Conservation (phyloP, 2,888 invertebrate genomes). For the Silvanus unidentatus region DNA sequence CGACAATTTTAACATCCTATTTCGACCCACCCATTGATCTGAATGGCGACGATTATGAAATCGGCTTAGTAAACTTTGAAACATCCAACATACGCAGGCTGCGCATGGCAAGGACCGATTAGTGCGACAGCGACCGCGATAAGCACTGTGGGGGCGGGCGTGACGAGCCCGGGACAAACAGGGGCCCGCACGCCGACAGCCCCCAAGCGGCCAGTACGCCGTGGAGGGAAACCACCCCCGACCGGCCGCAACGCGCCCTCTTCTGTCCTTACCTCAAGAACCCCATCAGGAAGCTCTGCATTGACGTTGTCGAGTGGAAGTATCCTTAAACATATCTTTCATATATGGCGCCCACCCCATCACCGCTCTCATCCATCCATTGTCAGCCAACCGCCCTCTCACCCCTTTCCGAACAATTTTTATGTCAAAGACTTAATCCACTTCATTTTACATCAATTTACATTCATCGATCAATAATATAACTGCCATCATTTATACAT, state of each 20-base stretch:
- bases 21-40: too few species aligned
- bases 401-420: too few species aligned
- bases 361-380: too few species aligned
- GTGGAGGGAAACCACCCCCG: conserved; percentile 81
- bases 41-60: too few species aligned
- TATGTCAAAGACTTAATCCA: too few species aligned
- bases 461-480: too few species aligned
- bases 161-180: conserved; percentile 39
- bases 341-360: too few species aligned
- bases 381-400: too few species aligned
- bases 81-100: conserved; percentile 37
- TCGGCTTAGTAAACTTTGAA: too few species aligned
- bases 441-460: too few species aligned
- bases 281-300: conserved; percentile 91
- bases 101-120: conserved; percentile 43
- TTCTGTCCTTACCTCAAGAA: conserved; percentile 93
- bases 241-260: conserved; percentile 86
- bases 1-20: too few species aligned
- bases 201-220: conserved; percentile 62
- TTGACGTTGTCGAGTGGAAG: conserved; percentile 98
- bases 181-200: conserved; percentile 46
- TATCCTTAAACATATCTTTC: conserved; percentile 78
- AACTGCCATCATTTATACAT: too few species aligned
- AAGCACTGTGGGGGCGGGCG: conserved; percentile 45
- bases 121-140: conserved; percentile 42